Evolutionary conservation across 1,140 invertebrate species (phyloP).

Genomic region (Brachionus manjavacas): DNA sequence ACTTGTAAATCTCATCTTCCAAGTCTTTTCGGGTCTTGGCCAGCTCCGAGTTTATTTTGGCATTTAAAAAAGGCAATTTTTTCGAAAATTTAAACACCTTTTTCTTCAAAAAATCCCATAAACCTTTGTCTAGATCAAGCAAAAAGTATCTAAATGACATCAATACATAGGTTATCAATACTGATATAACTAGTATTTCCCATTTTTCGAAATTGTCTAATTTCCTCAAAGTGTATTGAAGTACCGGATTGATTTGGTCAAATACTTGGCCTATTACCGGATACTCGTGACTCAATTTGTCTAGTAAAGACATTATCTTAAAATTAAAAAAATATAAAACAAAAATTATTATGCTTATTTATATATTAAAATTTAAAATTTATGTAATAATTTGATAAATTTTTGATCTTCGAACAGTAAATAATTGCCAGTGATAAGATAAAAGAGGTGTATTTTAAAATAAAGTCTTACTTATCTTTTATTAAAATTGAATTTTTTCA

Average conservation of each 20-base stretch:
- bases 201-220: conserved; percentile 24
- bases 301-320: not conserved
- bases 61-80: conserved; percentile 36
- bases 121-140: conserved; percentile 35
- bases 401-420: conserved; percentile 11
- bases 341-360: not conserved
- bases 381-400: not conserved
- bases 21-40: conserved; percentile 7
- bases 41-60: conserved; percentile 17
- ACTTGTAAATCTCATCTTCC: conserved; percentile 30
- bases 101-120: conserved; percentile 13
- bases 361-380: not conserved
- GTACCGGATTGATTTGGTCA: not conserved
- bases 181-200: not conserved
- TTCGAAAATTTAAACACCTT: not conserved
- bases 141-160: conserved; percentile 18
- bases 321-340: not conserved
- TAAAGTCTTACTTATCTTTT: not conserved
- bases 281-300: not conserved
- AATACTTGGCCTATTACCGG: not conserved
- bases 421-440: not conserved
- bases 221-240: not conserved
- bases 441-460: not conserved
- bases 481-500: not conserved
- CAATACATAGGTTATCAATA: not conserved